Conservation (phyloP, 1,140 invertebrate genomes). For the Aphaenogaster floridana region DNA sequence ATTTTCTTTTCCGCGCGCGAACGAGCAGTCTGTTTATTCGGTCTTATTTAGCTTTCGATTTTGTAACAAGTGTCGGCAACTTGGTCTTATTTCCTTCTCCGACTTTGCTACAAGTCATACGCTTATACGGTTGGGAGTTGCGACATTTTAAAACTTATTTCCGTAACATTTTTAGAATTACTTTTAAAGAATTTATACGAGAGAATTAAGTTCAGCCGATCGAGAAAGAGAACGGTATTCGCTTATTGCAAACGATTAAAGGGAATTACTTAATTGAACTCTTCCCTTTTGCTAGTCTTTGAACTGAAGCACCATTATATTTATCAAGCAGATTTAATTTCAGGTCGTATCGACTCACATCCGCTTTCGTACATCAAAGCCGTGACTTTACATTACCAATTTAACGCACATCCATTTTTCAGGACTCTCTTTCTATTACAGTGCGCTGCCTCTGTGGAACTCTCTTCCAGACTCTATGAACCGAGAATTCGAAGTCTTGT, state of each 20-base stretch:
- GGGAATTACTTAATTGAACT: slow-evolving; percentile 11
- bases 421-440: slow-evolving; percentile 6
- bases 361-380: slow-evolving; percentile 19
- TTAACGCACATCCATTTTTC: slow-evolving; percentile 20
- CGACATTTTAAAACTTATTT: neutral
- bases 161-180: neutral
- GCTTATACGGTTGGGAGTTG: neutral
- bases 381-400: slow-evolving; percentile 4
- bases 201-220: neutral
- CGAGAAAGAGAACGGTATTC: neutral
- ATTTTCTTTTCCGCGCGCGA: neutral
- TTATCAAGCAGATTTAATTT: slow-evolving; percentile 38
- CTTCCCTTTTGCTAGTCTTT: neutral
- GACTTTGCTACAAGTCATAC: slow-evolving; percentile 13
- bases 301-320: slow-evolving; percentile 17
- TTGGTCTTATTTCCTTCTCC: neutral
- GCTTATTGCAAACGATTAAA: slow-evolving; percentile 26
- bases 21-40: slow-evolving; percentile 4
- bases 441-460: neutral
- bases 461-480: neutral
- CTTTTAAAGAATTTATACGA: slow-evolving; percentile 3
- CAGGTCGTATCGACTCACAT: slow-evolving; percentile 4
- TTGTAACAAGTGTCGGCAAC: neutral
- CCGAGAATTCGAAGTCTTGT: neutral
- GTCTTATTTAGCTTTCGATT: slow-evolving; percentile 1